Evolutionary conservation across 2,797 vertebrate genomes (phyloP).

Genomic region (Erithacus rubecula): DNA sequence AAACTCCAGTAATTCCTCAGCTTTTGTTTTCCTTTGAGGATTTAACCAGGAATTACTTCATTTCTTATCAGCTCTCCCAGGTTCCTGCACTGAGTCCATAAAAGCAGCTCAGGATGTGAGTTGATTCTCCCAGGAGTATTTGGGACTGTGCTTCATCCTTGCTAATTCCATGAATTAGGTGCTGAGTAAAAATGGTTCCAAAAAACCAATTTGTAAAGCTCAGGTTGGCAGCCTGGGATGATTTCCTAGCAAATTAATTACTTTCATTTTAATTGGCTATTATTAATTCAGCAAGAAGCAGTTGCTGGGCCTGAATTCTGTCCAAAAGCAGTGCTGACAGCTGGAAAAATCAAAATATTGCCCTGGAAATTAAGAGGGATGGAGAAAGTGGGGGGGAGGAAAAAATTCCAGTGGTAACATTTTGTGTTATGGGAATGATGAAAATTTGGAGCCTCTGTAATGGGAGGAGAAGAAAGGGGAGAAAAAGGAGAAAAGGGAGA

Average conservation of each 20-base stretch:
- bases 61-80: neutral
- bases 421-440: neutral
- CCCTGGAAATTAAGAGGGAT: neutral
- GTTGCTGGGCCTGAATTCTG: accelerated
- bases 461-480: too few species aligned
- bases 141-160: neutral
- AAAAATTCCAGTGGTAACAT: neutral
- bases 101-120: neutral
- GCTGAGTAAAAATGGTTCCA: neutral
- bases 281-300: neutral
- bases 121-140: neutral
- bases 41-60: accelerated
- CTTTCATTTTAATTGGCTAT: neutral
- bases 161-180: too few species aligned
- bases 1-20: accelerated
- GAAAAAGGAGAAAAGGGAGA: too few species aligned
- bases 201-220: accelerated
- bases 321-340: neutral
- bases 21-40: neutral
- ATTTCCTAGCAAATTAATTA: neutral
- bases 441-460: neutral
- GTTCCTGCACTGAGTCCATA: accelerated
- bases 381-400: too few species aligned
- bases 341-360: neutral
- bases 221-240: neutral